Conservation (phyloP, 64 coral and sea anemone species). For the Montipora capricornis region DNA sequence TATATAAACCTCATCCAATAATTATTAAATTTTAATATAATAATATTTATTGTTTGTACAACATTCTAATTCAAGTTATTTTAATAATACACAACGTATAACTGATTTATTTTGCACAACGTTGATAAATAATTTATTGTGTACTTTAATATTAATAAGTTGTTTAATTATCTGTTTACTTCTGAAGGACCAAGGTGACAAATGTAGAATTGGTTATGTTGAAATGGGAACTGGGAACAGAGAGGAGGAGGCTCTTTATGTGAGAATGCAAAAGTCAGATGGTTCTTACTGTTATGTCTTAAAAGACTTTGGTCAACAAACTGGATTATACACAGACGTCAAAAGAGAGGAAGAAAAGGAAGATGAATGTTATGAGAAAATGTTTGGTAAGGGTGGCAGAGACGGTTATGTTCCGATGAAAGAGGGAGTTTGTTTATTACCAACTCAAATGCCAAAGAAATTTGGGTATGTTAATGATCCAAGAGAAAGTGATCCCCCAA, state of each 20-base stretch:
- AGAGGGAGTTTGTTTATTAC: neutral
- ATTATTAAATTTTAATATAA: too few relatives aligned
- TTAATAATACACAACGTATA: too few relatives aligned
- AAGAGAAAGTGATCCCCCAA: neutral
- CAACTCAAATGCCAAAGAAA: neutral
- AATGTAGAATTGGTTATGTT: neutral
- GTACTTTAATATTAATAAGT: neutral
- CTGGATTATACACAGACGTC: neutral
- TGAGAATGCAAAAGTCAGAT: constrained; percentile 23
- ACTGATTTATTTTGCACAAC: too few relatives aligned
- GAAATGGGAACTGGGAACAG: neutral
- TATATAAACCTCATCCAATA: too few relatives aligned
- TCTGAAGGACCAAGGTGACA: neutral
- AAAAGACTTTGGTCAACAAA: neutral
- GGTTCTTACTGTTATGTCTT: constrained; percentile 19
- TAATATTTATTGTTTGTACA: too few relatives aligned
- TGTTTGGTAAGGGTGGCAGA: neutral
- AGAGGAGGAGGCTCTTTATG: neutral
- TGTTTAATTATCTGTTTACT: neutral
- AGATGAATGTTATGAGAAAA: neutral
- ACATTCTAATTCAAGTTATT: too few relatives aligned
- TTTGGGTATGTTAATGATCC: neutral
- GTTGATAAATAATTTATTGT: too few relatives aligned
- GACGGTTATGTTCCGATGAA: neutral
- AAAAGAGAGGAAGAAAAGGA: neutral